Base-by-base conservation (phyloP, 35 echinoderm and acorn worm species). In the Amphiura filiformis region DNA sequence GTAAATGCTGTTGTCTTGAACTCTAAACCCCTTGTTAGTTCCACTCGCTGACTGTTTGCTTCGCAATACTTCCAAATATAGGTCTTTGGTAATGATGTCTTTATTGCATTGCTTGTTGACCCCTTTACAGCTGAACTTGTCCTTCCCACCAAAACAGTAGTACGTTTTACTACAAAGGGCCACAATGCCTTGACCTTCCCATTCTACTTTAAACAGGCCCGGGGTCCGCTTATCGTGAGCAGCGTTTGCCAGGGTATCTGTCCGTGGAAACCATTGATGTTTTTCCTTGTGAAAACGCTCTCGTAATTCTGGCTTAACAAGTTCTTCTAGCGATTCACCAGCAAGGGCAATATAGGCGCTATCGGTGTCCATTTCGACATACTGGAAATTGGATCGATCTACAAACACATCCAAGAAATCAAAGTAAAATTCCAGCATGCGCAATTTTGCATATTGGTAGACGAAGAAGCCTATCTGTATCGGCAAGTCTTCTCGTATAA, bases 141-240 rank as follows among this genome's bases (percentile, higher is more conserved):
- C 89, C 44, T 83, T 85, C 17, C 12, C 28, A 13, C 76, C 86
- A 42, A 79, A 80, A 42, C 87, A 89, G 87, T 82, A 78, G 75
- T 87, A 91, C 13, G 31, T 78, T 87, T 87, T 78, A n/a, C 70
- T 78, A 34, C 39, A 78, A 18, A 91, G 84, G 15, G 89, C 82
- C 52, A 91, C 84, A 37, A 91, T 87, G 1, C 89, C 84, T 37
- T 88, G 75, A 20, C 89, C 89, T 86, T 91, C 84, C 82, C 89
- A 91, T 41, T 88, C 81, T 17, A 86, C 22, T 61, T 90, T 90
- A 39, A 85, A 90, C 17, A 90, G 39, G n/a, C 88, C 88, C 1
- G 88, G 82, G 23, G 88, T 90, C 39, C 81, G 56, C 38, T 90
- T 90, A 34, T 90, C 81, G 65, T 84, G 86, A 2, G 23, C 31